Conservation (phyloP, 1,140 invertebrate genomes). For the Nylanderia fulva region DNA sequence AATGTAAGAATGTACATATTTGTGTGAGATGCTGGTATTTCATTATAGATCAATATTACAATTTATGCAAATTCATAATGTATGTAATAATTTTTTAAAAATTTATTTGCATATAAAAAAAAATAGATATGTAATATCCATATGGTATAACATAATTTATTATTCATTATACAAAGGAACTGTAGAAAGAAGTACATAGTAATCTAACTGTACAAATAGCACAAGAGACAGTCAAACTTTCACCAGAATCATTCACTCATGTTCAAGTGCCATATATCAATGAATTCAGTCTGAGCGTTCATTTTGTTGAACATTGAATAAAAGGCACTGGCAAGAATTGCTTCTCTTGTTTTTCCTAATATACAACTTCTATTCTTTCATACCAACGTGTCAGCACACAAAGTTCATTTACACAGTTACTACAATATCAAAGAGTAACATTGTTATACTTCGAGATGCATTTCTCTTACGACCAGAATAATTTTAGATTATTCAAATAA, state of each 20-base stretch:
- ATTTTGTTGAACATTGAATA: slow-evolving; percentile 69
- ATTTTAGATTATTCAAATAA: slow-evolving; percentile 43
- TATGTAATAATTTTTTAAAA: no score
- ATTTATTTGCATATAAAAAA: no score
- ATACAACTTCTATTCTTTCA: slow-evolving; percentile 43
- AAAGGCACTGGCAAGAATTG: slow-evolving; percentile 72
- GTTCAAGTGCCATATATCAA: slow-evolving; percentile 55
- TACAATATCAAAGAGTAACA: slow-evolving; percentile 25
- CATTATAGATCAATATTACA: no score
- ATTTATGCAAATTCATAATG: no score
- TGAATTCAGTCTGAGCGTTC: slow-evolving; percentile 56
- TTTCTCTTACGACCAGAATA: slow-evolving; percentile 44
- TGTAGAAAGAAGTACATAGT: slow-evolving; percentile 69
- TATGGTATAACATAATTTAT: slow-evolving; percentile 43
- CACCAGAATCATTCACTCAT: slow-evolving; percentile 63
- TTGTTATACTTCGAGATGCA: slow-evolving; percentile 22
- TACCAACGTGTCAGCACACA: slow-evolving; percentile 36
- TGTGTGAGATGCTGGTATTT: no score
- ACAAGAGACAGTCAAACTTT: slow-evolving; percentile 61
- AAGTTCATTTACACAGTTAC: slow-evolving; percentile 42
- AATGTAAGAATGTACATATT: no score
- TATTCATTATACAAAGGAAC: slow-evolving; percentile 71
- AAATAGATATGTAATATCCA: no score
- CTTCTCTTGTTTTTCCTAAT: slow-evolving; percentile 60
- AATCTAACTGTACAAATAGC: slow-evolving; percentile 45